These are phyloP conservation scores for Neodon shergylaensis DNA, from an alignment of 2,113 vertebrate species.

Conservation along the genomic window DNA sequence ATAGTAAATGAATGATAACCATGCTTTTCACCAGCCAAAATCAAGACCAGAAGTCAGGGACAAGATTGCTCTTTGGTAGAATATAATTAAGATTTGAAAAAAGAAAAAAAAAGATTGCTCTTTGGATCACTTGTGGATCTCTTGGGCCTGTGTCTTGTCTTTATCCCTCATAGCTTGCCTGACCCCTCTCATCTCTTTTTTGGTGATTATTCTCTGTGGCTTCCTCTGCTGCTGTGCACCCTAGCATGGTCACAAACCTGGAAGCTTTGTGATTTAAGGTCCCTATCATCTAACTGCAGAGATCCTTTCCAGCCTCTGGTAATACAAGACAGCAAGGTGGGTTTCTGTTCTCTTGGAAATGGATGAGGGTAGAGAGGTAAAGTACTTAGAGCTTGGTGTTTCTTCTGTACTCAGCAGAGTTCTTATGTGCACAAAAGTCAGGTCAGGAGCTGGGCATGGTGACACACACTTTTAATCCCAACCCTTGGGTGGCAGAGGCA, in stretches of 20 bases:
- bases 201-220: neutral
- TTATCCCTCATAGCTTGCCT: constrained; percentile 12
- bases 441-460: neutral
- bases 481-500: neutral
- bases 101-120: too few relatives aligned
- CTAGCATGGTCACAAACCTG: neutral
- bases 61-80: neutral
- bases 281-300: neutral
- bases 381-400: constrained; percentile 7
- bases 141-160: too few relatives aligned
- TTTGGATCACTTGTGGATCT: too few relatives aligned
- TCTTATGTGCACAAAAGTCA: constrained; percentile 20
- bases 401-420: neutral
- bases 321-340: constrained; percentile 18
- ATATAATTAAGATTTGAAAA: too few relatives aligned
- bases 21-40: constrained; percentile 38
- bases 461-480: neutral
- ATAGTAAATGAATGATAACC: constrained; percentile 31
- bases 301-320: neutral
- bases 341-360: constrained; percentile 11
- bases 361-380: constrained; percentile 6
- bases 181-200: constrained; percentile 4
- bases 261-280: constrained; percentile 34
- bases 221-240: neutral
- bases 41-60: constrained; percentile 34